phyloP scores from a whole-genome alignment of 2,888 invertebrate genomes.

The Gortyna flavago region DNA sequence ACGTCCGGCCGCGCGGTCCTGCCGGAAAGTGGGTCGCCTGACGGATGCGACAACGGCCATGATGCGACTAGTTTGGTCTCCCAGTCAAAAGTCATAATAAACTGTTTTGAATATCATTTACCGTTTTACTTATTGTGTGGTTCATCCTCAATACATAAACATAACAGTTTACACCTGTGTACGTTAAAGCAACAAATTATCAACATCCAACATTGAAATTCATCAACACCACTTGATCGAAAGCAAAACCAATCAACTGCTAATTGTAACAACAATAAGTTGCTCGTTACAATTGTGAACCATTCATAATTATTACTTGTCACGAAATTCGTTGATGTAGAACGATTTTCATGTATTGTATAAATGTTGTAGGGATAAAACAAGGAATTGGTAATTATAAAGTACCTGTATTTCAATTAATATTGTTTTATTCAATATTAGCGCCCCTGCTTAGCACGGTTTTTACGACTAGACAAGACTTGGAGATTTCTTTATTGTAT shows the following conservation, averaged over 20 bases:
- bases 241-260: background rate
- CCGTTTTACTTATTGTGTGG: no score
- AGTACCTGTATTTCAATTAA: background rate
- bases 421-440: background rate
- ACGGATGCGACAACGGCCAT: no score
- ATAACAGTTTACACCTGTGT: background rate
- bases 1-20: no score
- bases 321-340: background rate
- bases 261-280: background rate
- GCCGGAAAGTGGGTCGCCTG: no score
- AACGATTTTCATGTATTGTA: background rate
- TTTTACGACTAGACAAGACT: background rate
- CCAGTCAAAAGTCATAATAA: no score
- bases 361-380: background rate
- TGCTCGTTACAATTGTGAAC: background rate
- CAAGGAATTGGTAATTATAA: slow-evolving; percentile 2
- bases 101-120: no score
- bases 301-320: background rate
- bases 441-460: background rate
- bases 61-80: no score
- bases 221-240: background rate
- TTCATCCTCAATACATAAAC: no score
- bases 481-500: no score
- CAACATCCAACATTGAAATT: background rate
- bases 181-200: background rate